Evolutionary conservation across 2,888 invertebrate genomes (phyloP), one percentile per base, ranked within the genome.

Genomic region (Crioceris asparagi): DNA sequence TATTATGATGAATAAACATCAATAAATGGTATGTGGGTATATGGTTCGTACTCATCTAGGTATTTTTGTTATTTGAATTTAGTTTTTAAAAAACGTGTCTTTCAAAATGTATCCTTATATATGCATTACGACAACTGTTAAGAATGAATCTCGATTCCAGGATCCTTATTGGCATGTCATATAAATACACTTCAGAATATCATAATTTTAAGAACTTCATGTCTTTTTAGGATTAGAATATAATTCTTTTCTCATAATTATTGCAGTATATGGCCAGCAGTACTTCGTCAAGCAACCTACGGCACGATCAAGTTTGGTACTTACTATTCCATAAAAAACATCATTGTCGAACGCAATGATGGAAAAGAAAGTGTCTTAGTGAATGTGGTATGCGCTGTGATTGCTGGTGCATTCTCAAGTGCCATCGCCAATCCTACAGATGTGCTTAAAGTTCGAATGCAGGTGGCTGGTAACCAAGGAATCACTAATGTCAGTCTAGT

Each of bases 341-440:
- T 75, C 41, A 59, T 83, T 26, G 71, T 75, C 8, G 68, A 74
- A 57, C 66, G 71, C 45, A 70, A 68, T 36, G 56, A 63, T 27
- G 69, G 67, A 12, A 61, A 65, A 45, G 72, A 75, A 52, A 67
- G 66, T 42, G 64, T 82, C n/a, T 67, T 74, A 52, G 70, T 76
- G 7, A 79, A 86, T 68, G 77, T 91, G 14, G 66, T 78, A 44
- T 92, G 91, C 67, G 92, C 88, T 17, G 79, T 83, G 33, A 66
- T 80, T 54, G 83, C 86, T 15, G 90, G 93, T 8, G 85, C 88
- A n/a, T 72, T 91, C 21, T 88, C 91, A 34, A 88, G 88, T 56
- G 85, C 91, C n/a, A 84, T 93, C 53, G 93, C 93, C 35, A 94
- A 92, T 69, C 93, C 93, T 10, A 94, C 93, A 0, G 94, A 94